phyloP scores from a whole-genome alignment of 2,113 vertebrate genomes.

The Spheniscus mendiculus region DNA sequence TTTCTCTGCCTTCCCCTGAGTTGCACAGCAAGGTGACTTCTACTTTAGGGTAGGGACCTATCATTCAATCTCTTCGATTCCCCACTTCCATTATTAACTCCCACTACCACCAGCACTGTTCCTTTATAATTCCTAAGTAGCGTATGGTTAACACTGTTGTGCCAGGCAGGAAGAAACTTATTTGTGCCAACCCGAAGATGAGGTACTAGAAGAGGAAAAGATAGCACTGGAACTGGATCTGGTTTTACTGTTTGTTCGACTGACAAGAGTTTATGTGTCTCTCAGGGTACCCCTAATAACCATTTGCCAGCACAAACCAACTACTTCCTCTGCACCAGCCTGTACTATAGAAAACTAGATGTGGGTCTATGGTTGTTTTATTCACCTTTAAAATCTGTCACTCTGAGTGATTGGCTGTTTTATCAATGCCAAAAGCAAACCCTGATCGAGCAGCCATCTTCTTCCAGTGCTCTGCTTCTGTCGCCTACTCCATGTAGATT shows the following conservation, averaged over 20 bases:
- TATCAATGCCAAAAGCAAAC: background rate
- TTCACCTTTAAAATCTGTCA: background rate
- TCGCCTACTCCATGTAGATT: background rate
- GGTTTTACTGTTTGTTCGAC: background rate
- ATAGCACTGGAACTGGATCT: background rate
- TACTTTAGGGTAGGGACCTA: background rate
- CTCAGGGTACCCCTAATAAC: background rate
- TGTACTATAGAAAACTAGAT: background rate
- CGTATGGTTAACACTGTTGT: background rate
- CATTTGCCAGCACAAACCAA: background rate
- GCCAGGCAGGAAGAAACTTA: background rate
- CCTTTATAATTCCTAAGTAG: background rate
- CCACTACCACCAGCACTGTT: background rate
- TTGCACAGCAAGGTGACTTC: background rate
- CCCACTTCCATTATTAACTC: background rate
- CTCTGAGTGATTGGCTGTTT: background rate
- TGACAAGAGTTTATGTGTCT: background rate
- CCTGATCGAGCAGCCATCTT: background rate
- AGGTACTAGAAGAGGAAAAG: background rate
- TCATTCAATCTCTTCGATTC: accelerated
- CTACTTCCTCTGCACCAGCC: background rate
- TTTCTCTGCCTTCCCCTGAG: background rate
- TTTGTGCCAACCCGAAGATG: background rate
- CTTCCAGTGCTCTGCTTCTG: background rate
- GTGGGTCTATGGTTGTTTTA: background rate